phyloP scores from a whole-genome alignment of 2,888 invertebrate genomes.

The Xestia ashworthii region DNA sequence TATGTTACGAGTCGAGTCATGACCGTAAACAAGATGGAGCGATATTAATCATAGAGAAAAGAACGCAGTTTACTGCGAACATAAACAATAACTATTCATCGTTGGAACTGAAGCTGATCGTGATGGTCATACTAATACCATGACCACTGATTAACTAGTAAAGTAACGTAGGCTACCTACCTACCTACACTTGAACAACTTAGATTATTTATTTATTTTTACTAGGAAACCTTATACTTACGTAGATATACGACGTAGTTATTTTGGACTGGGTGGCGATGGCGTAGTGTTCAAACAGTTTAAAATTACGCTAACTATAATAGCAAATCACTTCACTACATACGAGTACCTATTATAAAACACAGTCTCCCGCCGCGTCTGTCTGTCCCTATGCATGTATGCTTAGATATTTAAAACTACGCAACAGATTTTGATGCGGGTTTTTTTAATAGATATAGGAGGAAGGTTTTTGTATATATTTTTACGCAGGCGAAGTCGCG shows the following conservation, averaged over 20 bases:
- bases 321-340: no score
- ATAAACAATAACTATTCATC: slow-evolving; percentile 48
- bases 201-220: slow-evolving; percentile 6
- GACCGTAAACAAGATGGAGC: slow-evolving; percentile 8
- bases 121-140: slow-evolving; percentile 37
- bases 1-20: neutral
- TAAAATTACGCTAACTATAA: neutral
- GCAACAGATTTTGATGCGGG: no score
- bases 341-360: no score
- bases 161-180: slow-evolving; percentile 3
- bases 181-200: neutral
- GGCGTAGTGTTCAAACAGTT: neutral
- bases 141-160: slow-evolving; percentile 21
- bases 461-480: no score
- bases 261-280: neutral
- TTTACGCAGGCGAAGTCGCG: no score
- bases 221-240: neutral
- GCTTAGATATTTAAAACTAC: no score
- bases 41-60: slow-evolving; percentile 19
- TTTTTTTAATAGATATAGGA: no score
- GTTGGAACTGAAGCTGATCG: slow-evolving; percentile 29
- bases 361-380: no score
- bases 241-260: neutral
- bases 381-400: no score
- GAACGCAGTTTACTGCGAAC: slow-evolving; percentile 39